Percentiles rank a stretch among this genome's conserved stretches.
These are phyloP conservation scores for Anomalospiza imberbis DNA, from an alignment of 2,797 vertebrate species.

Conservation along the genomic window DNA sequence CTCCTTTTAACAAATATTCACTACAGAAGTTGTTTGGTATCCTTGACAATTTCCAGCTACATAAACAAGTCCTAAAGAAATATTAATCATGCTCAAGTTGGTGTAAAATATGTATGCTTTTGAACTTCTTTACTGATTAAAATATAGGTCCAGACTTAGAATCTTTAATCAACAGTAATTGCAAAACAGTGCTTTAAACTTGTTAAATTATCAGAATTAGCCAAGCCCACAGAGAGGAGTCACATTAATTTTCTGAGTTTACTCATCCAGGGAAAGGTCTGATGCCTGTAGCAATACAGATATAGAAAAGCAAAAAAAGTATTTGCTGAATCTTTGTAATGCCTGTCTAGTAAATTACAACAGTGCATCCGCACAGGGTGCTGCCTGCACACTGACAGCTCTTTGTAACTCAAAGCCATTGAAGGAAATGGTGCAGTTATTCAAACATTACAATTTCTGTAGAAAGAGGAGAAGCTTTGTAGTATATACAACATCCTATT, in stretches of 20 bases:
- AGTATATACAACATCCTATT: background rate
- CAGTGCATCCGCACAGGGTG: background rate
- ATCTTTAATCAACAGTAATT: background rate
- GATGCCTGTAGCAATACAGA: background rate
- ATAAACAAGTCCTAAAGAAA: background rate
- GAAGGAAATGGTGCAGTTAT: background rate
- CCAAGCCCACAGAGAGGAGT: background rate
- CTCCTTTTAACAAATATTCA: background rate
- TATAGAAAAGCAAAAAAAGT: background rate
- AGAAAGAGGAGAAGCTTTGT: background rate
- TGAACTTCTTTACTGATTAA: background rate
- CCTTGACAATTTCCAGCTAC: background rate
- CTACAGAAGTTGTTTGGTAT: background rate
- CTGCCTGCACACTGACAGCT: rapidly evolving
- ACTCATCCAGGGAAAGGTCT: background rate
- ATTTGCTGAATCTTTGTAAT: background rate
- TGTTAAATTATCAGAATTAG: background rate
- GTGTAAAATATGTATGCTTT: background rate
- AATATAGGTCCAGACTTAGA: background rate
- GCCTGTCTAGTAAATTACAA: background rate
- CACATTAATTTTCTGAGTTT: background rate
- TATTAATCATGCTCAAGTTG: background rate
- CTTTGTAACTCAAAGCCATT: background rate
- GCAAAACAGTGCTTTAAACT: background rate
- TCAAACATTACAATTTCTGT: background rate